A percentile compares a stretch with the other conserved stretches of the same genome.
Conservation (phyloP, 2,888 invertebrate genomes). For the Polymixis flavicincta region DNA sequence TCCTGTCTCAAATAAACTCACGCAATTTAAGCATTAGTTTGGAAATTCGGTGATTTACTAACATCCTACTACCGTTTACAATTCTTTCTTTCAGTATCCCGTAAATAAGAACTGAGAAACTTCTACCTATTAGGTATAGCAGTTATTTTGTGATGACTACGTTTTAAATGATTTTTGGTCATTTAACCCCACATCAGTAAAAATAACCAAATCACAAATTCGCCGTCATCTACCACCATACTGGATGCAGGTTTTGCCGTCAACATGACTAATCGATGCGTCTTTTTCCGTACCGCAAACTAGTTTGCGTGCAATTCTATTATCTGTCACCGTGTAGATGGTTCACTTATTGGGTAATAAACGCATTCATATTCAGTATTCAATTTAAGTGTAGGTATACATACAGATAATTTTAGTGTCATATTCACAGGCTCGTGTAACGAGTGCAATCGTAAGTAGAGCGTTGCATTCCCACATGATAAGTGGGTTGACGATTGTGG, state of each 20-base stretch:
- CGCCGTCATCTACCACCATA: neutral
- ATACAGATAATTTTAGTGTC: constrained; percentile 63
- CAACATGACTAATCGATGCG: neutral
- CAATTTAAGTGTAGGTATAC: constrained; percentile 23
- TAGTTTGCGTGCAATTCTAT: constrained; percentile 27
- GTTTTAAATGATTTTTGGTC: neutral
- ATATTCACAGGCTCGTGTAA: constrained; percentile 71
- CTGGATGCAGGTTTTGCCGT: neutral
- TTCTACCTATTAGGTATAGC: neutral
- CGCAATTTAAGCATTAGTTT: constrained; percentile 41
- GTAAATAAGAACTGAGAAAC: neutral
- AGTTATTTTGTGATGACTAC: neutral
- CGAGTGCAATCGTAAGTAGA: constrained; percentile 82
- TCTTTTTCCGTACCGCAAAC: constrained; percentile 13
- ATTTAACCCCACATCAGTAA: neutral
- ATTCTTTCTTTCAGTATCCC: neutral
- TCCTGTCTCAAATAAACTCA: constrained; percentile 42
- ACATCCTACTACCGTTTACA: neutral
- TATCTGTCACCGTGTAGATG: constrained; percentile 25
- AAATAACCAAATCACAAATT: neutral
- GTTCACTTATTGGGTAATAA: constrained; percentile 42
- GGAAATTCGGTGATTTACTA: neutral
- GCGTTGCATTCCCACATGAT: constrained; percentile 87
- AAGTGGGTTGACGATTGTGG: constrained; percentile 70
- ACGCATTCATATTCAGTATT: constrained; percentile 24